These are phyloP conservation scores for Leucopsar rothschildi DNA, from an alignment of 2,113 vertebrate species.

Conservation along the genomic window DNA sequence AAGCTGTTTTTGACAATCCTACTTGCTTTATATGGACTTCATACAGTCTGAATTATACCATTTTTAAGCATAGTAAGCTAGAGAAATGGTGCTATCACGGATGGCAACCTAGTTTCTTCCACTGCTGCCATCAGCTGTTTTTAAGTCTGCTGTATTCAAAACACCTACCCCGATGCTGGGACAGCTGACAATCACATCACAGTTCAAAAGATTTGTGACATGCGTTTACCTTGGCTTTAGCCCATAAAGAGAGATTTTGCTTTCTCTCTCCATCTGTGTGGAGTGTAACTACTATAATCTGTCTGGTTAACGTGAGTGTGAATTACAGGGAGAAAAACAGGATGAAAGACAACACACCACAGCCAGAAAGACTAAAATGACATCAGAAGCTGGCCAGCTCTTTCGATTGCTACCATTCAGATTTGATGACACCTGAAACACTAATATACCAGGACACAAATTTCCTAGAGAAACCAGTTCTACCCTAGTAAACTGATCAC, in stretches of 20 bases:
- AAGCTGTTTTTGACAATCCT: conserved; percentile 52
- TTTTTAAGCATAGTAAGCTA: conserved; percentile 30
- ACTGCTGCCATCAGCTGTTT: background rate
- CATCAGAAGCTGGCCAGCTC: conserved; percentile 25
- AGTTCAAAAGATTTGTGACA: conserved; percentile 12
- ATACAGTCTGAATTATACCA: background rate
- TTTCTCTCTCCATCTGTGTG: conserved; percentile 47
- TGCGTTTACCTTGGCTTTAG: conserved; percentile 31
- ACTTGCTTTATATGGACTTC: conserved; percentile 31
- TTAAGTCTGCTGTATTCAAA: background rate
- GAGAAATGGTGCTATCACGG: conserved; percentile 8
- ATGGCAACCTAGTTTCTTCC: background rate
- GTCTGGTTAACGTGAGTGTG: conserved; percentile 49
- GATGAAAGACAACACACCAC: conserved; percentile 34
- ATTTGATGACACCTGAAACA: conserved; percentile 25
- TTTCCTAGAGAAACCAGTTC: conserved; percentile 28
- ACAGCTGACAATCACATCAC: conserved; percentile 37
- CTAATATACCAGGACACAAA: background rate
- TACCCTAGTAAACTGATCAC: background rate
- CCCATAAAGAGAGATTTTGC: conserved; percentile 48
- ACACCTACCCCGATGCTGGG: background rate
- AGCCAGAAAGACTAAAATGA: conserved; percentile 33
- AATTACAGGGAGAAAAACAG: conserved; percentile 55
- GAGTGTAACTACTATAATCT: conserved; percentile 52
- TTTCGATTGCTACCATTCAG: conserved; percentile 10